Percentiles rank a stretch among this genome's conserved stretches.
These are phyloP conservation scores for Drosophila gaucha DNA, from an alignment of 2,888 invertebrate species.

Conservation along the genomic window DNA sequence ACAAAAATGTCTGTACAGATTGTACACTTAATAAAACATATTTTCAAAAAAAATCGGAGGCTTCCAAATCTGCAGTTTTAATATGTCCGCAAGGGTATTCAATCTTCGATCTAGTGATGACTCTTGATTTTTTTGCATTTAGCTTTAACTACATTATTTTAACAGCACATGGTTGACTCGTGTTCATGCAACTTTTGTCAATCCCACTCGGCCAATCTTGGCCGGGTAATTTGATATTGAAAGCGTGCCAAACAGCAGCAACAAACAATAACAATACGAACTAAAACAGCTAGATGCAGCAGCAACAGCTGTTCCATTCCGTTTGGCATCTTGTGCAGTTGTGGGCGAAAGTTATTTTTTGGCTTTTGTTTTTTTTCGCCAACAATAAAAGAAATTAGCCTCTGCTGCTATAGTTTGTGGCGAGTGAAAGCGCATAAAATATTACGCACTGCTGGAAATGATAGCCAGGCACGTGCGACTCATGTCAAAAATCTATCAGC, in stretches of 20 bases:
- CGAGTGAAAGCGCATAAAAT: constrained; percentile 64
- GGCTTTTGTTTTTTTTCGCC: constrained; percentile 42
- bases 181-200: constrained; percentile 60
- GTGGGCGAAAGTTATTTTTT: constrained; percentile 75
- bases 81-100: constrained; percentile 6
- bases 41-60: too few species aligned
- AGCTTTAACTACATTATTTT: constrained; percentile 37
- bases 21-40: too few species aligned
- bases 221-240: constrained; percentile 73
- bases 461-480: constrained; percentile 38
- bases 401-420: constrained; percentile 35
- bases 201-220: constrained; percentile 55
- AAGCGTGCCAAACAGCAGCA: constrained; percentile 67
- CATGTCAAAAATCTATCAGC: constrained; percentile 53
- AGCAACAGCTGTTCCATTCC: constrained; percentile 75
- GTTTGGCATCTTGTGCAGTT: constrained; percentile 64
- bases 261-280: constrained; percentile 21
- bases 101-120: not conserved
- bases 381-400: constrained; percentile 51
- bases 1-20: too few species aligned
- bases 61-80: too few species aligned
- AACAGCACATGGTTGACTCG: constrained; percentile 27
- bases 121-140: not conserved
- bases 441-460: constrained; percentile 55
- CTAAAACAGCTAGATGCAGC: constrained; percentile 26